Evolutionary conservation across 2,797 vertebrate species (phyloP).

Genomic region (Scolopax bukidnonensis): DNA sequence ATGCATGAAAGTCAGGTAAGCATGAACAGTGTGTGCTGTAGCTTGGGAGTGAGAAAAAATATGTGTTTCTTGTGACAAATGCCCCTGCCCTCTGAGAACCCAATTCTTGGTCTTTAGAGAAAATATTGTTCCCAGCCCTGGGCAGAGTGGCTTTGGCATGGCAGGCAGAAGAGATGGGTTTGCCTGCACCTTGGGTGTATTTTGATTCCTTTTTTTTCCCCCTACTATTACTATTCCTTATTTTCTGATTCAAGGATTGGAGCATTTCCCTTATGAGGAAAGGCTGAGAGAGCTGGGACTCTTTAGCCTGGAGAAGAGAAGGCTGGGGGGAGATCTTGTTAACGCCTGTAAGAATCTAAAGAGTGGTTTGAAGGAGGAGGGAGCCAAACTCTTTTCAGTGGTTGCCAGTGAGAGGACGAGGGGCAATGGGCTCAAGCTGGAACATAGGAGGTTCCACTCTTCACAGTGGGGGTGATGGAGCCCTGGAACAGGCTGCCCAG

Average conservation of each 20-base stretch:
- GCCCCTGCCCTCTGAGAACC: neutral
- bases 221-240: neutral
- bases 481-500: too few species aligned
- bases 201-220: neutral
- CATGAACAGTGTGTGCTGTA: neutral
- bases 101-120: neutral
- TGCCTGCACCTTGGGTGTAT: neutral
- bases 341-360: too few species aligned
- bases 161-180: neutral
- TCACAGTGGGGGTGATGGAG: too few species aligned
- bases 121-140: neutral
- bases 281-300: too few species aligned
- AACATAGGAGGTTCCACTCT: too few species aligned
- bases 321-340: too few species aligned
- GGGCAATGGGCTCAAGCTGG: too few species aligned
- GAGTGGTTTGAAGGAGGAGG: too few species aligned
- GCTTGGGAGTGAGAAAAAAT: neutral
- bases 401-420: too few species aligned
- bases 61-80: neutral
- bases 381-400: too few species aligned
- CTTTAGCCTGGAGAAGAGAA: too few species aligned
- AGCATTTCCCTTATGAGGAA: too few species aligned
- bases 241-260: neutral
- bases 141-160: neutral
- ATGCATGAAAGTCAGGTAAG: rapidly evolving